Conservation (phyloP, 23 tunicate species). For the Halocynthia aurantium region DNA sequence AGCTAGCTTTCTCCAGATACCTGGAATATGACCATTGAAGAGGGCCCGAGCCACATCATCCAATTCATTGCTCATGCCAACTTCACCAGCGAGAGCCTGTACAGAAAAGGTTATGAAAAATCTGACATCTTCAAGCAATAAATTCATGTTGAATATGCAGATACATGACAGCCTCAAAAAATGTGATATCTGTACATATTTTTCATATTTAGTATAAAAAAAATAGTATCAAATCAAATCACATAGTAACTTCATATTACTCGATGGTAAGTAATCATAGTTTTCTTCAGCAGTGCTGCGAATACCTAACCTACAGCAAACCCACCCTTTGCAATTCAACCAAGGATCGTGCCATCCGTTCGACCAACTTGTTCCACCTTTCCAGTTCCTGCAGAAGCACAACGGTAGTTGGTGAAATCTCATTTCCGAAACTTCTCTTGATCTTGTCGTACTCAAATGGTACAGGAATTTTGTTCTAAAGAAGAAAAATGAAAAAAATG, state of each 20-base stretch:
- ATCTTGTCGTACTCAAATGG: slow-evolving; percentile 93
- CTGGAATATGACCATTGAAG: slow-evolving; percentile 96
- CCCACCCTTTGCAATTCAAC: slow-evolving; percentile 90
- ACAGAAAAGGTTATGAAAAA: neutral
- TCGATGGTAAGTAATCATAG: neutral
- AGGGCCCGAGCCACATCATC: slow-evolving; percentile 93
- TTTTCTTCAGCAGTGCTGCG: neutral
- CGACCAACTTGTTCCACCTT: slow-evolving; percentile 91
- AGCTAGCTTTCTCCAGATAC: slow-evolving; percentile 93
- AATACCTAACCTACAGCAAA: neutral
- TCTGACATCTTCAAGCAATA: neutral
- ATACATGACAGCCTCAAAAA: neutral
- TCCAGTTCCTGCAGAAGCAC: slow-evolving; percentile 97
- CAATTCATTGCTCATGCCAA: slow-evolving; percentile 98
- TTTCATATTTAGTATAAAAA: no score
- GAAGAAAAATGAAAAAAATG: neutral
- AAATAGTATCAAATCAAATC: no score
- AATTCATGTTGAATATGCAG: neutral
- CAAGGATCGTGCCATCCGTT: slow-evolving; percentile 79
- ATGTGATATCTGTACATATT: no score
- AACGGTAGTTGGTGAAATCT: slow-evolving; percentile 85
- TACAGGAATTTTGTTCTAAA: slow-evolving; percentile 83
- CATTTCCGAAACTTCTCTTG: slow-evolving; percentile 56
- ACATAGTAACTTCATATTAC: neutral
- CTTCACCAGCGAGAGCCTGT: slow-evolving; percentile 93